Evolutionary conservation across 2,113 vertebrate genomes (phyloP).

Genomic region (Corvus moneduloides): DNA sequence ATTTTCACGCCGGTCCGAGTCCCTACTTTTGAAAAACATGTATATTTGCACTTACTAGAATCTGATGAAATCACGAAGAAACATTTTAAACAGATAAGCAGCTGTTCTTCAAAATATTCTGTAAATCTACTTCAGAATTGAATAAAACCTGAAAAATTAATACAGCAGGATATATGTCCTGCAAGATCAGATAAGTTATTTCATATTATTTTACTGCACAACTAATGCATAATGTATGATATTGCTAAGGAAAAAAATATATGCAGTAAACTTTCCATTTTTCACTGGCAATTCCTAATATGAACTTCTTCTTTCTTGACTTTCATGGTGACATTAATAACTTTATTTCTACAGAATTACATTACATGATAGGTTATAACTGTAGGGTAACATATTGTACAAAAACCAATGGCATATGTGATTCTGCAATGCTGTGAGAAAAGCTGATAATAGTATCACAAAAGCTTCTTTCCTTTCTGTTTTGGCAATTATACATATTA

Average conservation of each 20-base stretch:
- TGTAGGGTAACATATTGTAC: neutral
- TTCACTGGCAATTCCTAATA: neutral
- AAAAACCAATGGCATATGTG: neutral
- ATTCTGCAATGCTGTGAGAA: neutral
- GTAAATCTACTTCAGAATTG: neutral
- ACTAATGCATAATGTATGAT: neutral
- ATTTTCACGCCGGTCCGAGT: neutral
- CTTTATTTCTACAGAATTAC: neutral
- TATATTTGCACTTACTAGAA: neutral
- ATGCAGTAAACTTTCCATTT: neutral
- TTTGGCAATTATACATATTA: conserved; percentile 30
- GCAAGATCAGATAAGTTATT: neutral
- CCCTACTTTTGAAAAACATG: neutral
- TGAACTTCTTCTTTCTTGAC: neutral
- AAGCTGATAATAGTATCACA: conserved; percentile 36
- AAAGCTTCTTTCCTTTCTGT: conserved; percentile 29
- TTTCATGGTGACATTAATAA: neutral
- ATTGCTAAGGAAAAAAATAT: neutral
- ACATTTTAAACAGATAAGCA: neutral
- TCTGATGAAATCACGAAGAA: neutral
- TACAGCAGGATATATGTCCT: neutral
- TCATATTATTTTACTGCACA: neutral
- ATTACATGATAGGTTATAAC: neutral
- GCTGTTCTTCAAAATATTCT: neutral
- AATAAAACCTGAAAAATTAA: neutral